Evolutionary conservation across 2,888 invertebrate species (phyloP).

Genomic region (Thymelicus sylvestris): DNA sequence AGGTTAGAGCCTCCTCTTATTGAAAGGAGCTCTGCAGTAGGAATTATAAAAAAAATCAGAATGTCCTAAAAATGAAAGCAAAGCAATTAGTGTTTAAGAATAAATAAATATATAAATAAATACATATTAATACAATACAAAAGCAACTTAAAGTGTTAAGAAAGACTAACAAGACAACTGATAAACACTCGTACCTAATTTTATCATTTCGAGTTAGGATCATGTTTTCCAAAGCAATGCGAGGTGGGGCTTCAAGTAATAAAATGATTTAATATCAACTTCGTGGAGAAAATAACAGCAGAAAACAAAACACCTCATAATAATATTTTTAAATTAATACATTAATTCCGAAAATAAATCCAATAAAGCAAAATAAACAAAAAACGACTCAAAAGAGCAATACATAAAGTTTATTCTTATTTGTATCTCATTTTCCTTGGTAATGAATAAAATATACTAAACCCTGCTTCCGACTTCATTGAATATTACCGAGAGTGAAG

Average conservation of each 20-base stretch:
- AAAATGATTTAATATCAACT: not conserved
- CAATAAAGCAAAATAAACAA: conserved; percentile 6
- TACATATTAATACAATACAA: too few species aligned
- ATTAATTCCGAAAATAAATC: not conserved
- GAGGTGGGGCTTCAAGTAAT: not conserved
- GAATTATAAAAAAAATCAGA: too few species aligned
- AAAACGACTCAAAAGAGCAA: not conserved
- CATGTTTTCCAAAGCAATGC: not conserved
- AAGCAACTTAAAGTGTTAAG: too few species aligned
- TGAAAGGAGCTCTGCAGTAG: too few species aligned
- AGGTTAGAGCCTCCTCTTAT: too few species aligned
- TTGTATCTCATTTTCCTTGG: conserved; percentile 27
- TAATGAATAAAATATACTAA: conserved; percentile 38
- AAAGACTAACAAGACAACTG: too few species aligned
- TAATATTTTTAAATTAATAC: not conserved
- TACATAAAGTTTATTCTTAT: conserved; percentile 12
- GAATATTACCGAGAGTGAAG: conserved; percentile 23
- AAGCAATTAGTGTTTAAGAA: too few species aligned
- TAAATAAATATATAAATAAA: too few species aligned
- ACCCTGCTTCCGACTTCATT: conserved; percentile 33
- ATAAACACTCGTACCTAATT: too few species aligned
- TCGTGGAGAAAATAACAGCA: not conserved
- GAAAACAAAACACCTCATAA: not conserved
- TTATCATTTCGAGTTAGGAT: too few species aligned
- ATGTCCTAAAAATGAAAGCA: too few species aligned